phyloP scores from a whole-genome alignment of 2,797 vertebrate genomes.

The Simalia tracyae region DNA sequence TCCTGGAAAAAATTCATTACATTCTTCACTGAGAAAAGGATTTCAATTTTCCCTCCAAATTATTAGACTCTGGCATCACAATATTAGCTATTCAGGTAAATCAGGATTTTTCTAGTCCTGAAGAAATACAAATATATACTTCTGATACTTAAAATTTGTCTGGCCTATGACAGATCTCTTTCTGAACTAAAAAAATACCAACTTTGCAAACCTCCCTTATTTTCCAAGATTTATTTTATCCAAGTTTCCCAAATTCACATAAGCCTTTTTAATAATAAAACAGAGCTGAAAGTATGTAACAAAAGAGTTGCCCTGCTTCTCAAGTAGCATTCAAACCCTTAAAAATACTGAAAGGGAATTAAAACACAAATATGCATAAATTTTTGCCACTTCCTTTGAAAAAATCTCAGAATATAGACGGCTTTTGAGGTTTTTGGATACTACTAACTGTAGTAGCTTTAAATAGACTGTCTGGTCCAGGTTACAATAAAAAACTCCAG shows the following conservation, averaged over 20 bases:
- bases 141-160: constrained; percentile 6
- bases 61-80: not conserved
- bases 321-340: rapidly evolving
- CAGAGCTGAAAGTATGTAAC: constrained; percentile 15
- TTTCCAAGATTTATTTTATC: constrained; percentile 53
- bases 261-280: constrained; percentile 23
- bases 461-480: not conserved
- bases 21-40: rapidly evolving
- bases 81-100: not conserved
- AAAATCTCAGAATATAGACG: not conserved
- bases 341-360: not conserved
- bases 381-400: not conserved
- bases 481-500: constrained; percentile 23
- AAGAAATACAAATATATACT: not conserved
- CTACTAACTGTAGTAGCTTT: not conserved
- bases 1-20: not conserved
- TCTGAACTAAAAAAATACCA: constrained; percentile 60
- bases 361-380: not conserved
- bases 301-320: not conserved
- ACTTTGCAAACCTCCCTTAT: constrained; percentile 43
- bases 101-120: not conserved
- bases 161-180: constrained; percentile 44
- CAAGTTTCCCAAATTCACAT: constrained; percentile 43
- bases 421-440: not conserved
- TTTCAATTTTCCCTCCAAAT: not conserved